Conservation (phyloP, 2,888 invertebrate species). For the Celastrina argiolus region DNA sequence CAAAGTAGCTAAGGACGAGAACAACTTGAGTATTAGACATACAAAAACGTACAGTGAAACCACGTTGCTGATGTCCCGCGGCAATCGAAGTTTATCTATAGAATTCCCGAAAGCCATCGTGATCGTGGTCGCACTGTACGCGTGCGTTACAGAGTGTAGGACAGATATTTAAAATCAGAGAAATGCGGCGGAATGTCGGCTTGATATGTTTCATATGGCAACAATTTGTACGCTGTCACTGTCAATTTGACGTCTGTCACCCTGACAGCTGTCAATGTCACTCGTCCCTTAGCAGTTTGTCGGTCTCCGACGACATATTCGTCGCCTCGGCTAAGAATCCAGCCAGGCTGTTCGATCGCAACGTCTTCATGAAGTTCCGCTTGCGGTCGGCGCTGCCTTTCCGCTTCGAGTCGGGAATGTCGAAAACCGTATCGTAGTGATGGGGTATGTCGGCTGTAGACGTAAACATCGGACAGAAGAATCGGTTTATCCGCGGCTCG, state of each 20-base stretch:
- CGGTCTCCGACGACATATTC: conserved; percentile 51
- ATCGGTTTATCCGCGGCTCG: conserved; percentile 46
- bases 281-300: conserved; percentile 56
- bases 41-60: not conserved
- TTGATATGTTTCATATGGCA: conserved; percentile 72
- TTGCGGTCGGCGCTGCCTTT: conserved; percentile 51
- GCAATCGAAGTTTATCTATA: too few species aligned
- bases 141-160: not conserved
- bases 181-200: conserved; percentile 59
- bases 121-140: too few species aligned
- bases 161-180: conserved; percentile 22
- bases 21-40: conserved; percentile 23
- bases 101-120: too few species aligned
- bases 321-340: conserved; percentile 52
- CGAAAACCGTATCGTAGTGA: conserved; percentile 70
- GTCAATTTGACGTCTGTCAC: not conserved
- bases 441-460: conserved; percentile 62
- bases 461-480: conserved; percentile 79
- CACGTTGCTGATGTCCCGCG: too few species aligned
- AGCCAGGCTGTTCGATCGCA: conserved; percentile 59
- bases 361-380: conserved; percentile 51
- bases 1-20: conserved; percentile 31
- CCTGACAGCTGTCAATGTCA: conserved; percentile 32
- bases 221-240: conserved; percentile 41
- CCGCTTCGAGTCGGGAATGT: conserved; percentile 38